These are phyloP conservation scores for Habrosyne pyritoides DNA, from an alignment of 2,888 invertebrate species.

Conservation along the genomic window DNA sequence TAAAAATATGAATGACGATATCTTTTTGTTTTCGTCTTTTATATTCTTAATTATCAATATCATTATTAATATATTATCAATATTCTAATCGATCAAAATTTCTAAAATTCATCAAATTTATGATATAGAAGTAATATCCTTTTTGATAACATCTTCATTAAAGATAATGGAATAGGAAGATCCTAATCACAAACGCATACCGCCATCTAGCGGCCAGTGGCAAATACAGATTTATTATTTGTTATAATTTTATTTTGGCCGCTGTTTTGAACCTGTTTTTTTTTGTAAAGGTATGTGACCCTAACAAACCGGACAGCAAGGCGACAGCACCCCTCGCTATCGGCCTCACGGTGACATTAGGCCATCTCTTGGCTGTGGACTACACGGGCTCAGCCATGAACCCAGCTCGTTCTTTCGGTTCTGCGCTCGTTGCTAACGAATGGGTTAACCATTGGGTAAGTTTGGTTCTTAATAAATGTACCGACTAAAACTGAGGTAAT, in stretches of 20 bases:
- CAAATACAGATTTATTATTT: background rate
- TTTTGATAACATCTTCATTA: too few species aligned
- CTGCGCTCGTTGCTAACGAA: constrained; percentile 89
- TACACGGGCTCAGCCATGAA: constrained; percentile 96
- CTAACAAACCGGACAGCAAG: constrained; percentile 90
- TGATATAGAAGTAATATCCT: too few species aligned
- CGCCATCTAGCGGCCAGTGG: constrained; percentile 41
- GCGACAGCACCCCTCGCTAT: constrained; percentile 93
- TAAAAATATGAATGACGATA: too few species aligned
- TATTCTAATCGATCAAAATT: too few species aligned
- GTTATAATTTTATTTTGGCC: background rate
- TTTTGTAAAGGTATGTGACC: constrained; percentile 84
- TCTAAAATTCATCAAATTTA: too few species aligned
- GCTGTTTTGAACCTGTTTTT: background rate
- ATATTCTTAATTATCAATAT: too few species aligned
- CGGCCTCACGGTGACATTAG: constrained; percentile 92
- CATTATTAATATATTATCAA: too few species aligned
- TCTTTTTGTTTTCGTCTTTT: too few species aligned
- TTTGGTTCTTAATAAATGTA: constrained; percentile 5
- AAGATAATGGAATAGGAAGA: background rate
- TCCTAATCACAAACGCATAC: background rate
- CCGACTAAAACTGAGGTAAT: too few species aligned
- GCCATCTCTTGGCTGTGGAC: constrained; percentile 93
- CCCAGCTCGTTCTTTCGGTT: constrained; percentile 94
- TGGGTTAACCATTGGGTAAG: constrained; percentile 94